Evolutionary conservation across 2,113 vertebrate genomes (phyloP).

Genomic region (Oncorhynchus mykiss): DNA sequence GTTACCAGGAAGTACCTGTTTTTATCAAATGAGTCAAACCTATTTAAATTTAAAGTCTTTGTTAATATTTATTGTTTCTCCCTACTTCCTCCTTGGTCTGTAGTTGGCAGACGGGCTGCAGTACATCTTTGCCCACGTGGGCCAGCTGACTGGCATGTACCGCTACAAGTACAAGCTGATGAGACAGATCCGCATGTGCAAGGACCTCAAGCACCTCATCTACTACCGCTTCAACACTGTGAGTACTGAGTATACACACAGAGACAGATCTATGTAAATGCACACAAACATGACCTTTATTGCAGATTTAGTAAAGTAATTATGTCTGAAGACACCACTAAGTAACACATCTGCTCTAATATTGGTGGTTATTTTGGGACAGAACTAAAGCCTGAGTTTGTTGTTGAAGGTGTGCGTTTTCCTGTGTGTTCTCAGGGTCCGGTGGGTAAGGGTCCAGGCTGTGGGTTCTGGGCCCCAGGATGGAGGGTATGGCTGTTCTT

Average conservation of each 20-base stretch:
- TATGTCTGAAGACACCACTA: too few species aligned
- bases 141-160: conserved; percentile 98
- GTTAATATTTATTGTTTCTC: too few species aligned
- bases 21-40: too few species aligned
- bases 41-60: too few species aligned
- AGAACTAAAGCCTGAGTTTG: too few species aligned
- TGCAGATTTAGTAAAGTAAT: too few species aligned
- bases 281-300: background rate
- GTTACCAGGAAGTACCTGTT: too few species aligned
- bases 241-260: conserved; percentile 52
- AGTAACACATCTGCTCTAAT: too few species aligned
- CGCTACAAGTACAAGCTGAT: conserved; percentile 99
- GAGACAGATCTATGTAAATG: background rate
- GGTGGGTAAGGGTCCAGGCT: conserved; percentile 97
- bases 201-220: conserved; percentile 98
- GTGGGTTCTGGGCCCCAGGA: conserved; percentile 98
- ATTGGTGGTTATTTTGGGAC: too few species aligned
- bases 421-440: conserved; percentile 79
- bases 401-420: too few species aligned
- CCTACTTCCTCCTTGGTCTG: conserved; percentile 28
- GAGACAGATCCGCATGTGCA: conserved; percentile 99
- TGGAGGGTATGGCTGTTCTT: conserved; percentile 99
- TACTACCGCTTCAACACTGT: conserved; percentile 99
- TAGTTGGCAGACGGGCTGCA: conserved; percentile 94
- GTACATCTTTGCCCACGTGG: conserved; percentile 98